These are phyloP conservation scores for Pomacea maculata DNA, from an alignment of 1,140 invertebrate genomes.

Conservation along the genomic window DNA sequence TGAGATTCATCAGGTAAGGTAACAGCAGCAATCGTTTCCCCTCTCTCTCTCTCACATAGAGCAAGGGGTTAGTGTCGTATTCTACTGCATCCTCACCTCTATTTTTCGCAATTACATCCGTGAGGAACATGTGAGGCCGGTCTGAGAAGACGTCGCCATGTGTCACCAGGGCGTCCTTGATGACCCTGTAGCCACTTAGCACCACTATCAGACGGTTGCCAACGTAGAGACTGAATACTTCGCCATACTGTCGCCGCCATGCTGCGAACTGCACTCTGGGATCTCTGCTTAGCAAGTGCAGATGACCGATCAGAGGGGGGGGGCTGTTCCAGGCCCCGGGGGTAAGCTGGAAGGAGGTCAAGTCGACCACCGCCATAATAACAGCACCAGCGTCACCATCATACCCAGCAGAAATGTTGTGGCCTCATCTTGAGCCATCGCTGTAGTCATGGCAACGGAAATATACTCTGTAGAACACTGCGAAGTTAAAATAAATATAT, in stretches of 20 bases:
- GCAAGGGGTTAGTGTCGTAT: too few species aligned
- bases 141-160: conserved; percentile 30
- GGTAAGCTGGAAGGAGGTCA: conserved; percentile 13
- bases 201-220: conserved; percentile 25
- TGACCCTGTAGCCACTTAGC: conserved; percentile 31
- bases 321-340: conserved; percentile 12
- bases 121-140: conserved; percentile 24
- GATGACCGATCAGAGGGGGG: conserved; percentile 35
- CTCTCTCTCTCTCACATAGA: too few species aligned
- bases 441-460: too few species aligned
- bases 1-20: too few species aligned
- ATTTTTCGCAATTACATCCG: conserved; percentile 20
- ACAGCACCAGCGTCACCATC: neutral
- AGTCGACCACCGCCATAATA: conserved; percentile 13
- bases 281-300: conserved; percentile 26
- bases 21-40: too few species aligned
- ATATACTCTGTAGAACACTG: too few species aligned
- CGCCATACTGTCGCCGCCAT: conserved; percentile 34
- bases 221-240: conserved; percentile 35
- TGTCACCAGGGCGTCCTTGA: conserved; percentile 36
- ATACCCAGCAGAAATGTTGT: conserved; percentile 1
- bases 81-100: conserved; percentile 21
- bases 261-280: conserved; percentile 11
- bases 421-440: neutral
- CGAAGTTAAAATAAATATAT: too few species aligned